Evolutionary conservation across 37 sponge, comb jelly and placozoan genomes (phyloP).

Genomic region (Aplysina aerophoba): DNA sequence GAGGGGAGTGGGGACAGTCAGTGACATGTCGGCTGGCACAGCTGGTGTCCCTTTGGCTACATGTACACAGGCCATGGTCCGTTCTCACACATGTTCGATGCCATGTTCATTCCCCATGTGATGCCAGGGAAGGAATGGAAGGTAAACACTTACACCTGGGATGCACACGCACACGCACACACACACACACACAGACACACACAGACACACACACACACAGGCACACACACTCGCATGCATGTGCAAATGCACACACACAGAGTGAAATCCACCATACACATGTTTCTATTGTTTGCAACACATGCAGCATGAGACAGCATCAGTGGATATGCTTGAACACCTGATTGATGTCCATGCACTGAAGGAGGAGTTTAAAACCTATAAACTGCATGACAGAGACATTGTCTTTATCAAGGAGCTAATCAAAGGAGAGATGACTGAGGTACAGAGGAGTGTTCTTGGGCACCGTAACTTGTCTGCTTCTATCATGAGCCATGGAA

Average conservation of each 20-base stretch:
- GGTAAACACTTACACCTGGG: background rate
- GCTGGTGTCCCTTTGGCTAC: no score
- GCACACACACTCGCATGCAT: background rate
- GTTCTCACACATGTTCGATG: constrained; percentile 94
- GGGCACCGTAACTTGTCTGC: no score
- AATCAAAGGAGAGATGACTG: constrained; percentile 63
- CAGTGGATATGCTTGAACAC: constrained; percentile 88
- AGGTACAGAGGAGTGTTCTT: background rate
- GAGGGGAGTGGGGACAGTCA: no score
- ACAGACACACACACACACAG: background rate
- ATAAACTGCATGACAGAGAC: constrained; percentile 73
- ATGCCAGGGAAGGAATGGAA: constrained; percentile 40
- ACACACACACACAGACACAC: background rate
- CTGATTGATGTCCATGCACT: constrained; percentile 73
- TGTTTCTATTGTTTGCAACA: background rate
- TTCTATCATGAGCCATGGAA: no score
- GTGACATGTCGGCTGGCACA: no score
- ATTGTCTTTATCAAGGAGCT: constrained; percentile 87
- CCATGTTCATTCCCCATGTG: constrained; percentile 69
- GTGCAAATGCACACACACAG: no score
- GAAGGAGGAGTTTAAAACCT: constrained; percentile 40
- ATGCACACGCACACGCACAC: background rate
- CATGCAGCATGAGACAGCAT: constrained; percentile 86
- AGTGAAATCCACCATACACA: background rate
- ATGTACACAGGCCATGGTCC: constrained; percentile 86